Evolutionary conservation across 1,140 invertebrate species (phyloP), one percentile per base, ranked within the genome.

Genomic region (Lucilia sericata): DNA sequence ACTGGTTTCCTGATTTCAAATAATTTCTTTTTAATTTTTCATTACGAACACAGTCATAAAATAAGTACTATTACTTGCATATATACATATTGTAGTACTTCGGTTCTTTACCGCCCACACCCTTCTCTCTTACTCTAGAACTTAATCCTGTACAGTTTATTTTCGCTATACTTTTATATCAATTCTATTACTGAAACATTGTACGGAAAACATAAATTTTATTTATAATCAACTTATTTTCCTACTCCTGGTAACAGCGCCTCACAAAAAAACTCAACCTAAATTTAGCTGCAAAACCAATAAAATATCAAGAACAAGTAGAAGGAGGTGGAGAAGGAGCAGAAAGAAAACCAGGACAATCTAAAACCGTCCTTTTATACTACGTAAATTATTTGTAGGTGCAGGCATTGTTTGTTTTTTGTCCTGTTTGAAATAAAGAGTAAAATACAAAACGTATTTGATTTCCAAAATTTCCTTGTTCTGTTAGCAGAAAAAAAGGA

Each of bases 191-290:
- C 10, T 12, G 51, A 55, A 55, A 55, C 51, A 55, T 13, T 60
- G 21, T 12, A 70, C 17, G 65, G 65, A 21, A 19, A 19, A 70
- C 65, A 70, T 25, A 70, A 70, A 70, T 70, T 70, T 70, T 25
- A 70, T 70, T 70, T 70, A 70, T 70, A 70, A 70, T 70, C n/a
- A 70, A 70, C 65, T 70, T n/a, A 42, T 42, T 55, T 55, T 55
- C 17, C 9, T 10, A 55, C 51, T 55, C 13, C 51, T 14, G 4
- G 10, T 10, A 8, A 1, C 42, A 42, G 42, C 42, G 2, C 42
- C 42, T n/a, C n/a, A n/a, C 25, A 2, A 3, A 55, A 55, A 55
- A 55, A 55, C 13, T 3, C 2, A 55, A 55, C 42, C 42, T 42
- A 42, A 42, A 42, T 42, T 42, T 42, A 7, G 5, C 42, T 12